Percentiles rank a stretch among this genome's conserved stretches.
Evolutionary conservation across 2,113 vertebrate species (phyloP).

Genomic region (Okapia johnstoni): DNA sequence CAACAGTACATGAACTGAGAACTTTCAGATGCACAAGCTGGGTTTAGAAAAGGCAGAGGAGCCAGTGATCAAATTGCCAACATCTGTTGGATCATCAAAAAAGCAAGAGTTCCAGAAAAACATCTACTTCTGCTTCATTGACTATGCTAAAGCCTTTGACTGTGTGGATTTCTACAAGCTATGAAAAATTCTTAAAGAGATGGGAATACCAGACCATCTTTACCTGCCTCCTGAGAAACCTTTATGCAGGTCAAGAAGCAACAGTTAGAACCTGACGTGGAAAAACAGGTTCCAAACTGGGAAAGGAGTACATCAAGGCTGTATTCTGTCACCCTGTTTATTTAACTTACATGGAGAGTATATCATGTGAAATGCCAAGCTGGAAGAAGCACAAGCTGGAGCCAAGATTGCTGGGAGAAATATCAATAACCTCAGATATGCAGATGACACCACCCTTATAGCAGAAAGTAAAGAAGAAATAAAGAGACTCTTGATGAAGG

Average conservation of each 20-base stretch:
- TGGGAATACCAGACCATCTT: not conserved
- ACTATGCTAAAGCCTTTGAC: not conserved
- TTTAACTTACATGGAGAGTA: not conserved
- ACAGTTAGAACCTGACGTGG: not conserved
- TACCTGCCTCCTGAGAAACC: not conserved
- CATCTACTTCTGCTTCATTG: not conserved
- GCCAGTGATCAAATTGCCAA: not conserved
- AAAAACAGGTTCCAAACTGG: not conserved
- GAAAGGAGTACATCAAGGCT: not conserved
- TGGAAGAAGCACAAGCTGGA: not conserved
- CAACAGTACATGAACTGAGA: not conserved
- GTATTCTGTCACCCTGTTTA: not conserved
- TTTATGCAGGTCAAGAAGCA: not conserved
- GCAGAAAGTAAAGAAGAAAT: not conserved
- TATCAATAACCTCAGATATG: not conserved
- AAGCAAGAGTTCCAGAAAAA: not conserved
- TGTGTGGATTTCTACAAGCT: not conserved
- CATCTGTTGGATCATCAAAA: not conserved
- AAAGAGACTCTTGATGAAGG: not conserved
- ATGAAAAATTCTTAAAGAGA: not conserved
- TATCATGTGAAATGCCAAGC: not conserved
- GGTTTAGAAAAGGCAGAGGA: not conserved
- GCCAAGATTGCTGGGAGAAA: not conserved
- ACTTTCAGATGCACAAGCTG: not conserved
- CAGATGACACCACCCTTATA: not conserved